Conservation (phyloP, 1,140 invertebrate genomes). For the Drosophila miranda region DNA sequence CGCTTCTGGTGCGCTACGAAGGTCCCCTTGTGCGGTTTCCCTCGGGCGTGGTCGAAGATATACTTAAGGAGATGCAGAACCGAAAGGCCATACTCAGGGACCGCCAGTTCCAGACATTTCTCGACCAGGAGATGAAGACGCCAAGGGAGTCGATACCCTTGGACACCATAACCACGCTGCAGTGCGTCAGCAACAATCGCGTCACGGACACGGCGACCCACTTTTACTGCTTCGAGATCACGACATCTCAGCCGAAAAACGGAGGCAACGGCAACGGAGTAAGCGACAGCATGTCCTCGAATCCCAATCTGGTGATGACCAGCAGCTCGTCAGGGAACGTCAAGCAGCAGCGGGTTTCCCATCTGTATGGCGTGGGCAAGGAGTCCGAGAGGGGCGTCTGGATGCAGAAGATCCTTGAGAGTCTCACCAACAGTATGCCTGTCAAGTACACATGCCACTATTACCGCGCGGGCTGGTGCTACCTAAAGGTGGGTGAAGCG, state of each 20-base stretch:
- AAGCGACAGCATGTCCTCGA: slow-evolving; percentile 65
- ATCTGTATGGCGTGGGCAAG: slow-evolving; percentile 78
- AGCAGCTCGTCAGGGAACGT: slow-evolving; percentile 66
- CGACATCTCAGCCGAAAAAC: slow-evolving; percentile 78
- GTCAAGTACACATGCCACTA: slow-evolving; percentile 85
- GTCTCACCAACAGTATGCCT: slow-evolving; percentile 85
- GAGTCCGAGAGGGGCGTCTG: slow-evolving; percentile 84
- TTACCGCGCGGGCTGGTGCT: slow-evolving; percentile 87
- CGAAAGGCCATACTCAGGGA: slow-evolving; percentile 83
- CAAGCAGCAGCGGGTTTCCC: slow-evolving; percentile 66
- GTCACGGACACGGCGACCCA: slow-evolving; percentile 83
- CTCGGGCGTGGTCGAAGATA: slow-evolving; percentile 83
- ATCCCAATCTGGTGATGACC: slow-evolving; percentile 80
- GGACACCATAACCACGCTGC: slow-evolving; percentile 85
- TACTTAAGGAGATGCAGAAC: slow-evolving; percentile 83
- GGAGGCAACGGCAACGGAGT: not conserved
- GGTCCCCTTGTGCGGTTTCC: slow-evolving; percentile 77
- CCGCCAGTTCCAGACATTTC: slow-evolving; percentile 83
- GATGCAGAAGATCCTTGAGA: slow-evolving; percentile 87
- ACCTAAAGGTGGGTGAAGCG: slow-evolving; percentile 84
- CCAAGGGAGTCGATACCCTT: slow-evolving; percentile 85
- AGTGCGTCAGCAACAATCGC: slow-evolving; percentile 86
- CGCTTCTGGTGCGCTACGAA: slow-evolving; percentile 71
- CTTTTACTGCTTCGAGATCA: slow-evolving; percentile 80
- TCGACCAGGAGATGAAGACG: slow-evolving; percentile 84